Evolutionary conservation across 2,113 vertebrate genomes (phyloP).

Genomic region (Sphaerodactylus townsendi): DNA sequence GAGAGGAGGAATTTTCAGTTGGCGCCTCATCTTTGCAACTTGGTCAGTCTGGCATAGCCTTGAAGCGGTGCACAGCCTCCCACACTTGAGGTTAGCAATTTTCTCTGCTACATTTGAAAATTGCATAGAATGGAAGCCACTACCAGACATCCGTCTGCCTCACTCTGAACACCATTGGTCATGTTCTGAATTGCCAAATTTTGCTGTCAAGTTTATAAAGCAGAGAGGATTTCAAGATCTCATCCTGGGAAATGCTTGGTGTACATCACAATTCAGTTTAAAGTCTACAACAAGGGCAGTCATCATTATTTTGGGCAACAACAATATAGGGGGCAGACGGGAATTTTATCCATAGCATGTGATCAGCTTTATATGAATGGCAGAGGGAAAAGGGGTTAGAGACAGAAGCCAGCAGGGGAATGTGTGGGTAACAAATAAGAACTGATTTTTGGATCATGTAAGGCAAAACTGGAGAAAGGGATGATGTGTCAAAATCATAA

Average conservation of each 20-base stretch:
- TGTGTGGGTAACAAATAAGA: neutral
- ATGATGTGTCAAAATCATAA: neutral
- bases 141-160: neutral
- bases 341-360: neutral
- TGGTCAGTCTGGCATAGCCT: neutral
- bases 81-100: slow-evolving; percentile 19
- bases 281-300: neutral
- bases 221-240: neutral
- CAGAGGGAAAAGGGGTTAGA: neutral
- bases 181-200: neutral
- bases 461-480: neutral
- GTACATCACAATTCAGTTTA: neutral
- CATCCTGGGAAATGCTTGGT: neutral
- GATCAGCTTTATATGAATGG: neutral
- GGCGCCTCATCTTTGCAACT: neutral
- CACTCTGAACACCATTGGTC: neutral
- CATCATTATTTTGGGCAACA: neutral
- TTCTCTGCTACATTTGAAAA: slow-evolving; percentile 16
- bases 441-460: neutral
- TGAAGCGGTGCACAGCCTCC: neutral
- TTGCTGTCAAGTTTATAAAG: neutral
- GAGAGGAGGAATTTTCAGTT: neutral
- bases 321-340: neutral
- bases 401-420: neutral
- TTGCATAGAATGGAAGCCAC: neutral